Evolutionary conservation across 2,797 vertebrate genomes (phyloP), one percentile per base, ranked within the genome.

Genomic region (Aldrovandia affinis): DNA sequence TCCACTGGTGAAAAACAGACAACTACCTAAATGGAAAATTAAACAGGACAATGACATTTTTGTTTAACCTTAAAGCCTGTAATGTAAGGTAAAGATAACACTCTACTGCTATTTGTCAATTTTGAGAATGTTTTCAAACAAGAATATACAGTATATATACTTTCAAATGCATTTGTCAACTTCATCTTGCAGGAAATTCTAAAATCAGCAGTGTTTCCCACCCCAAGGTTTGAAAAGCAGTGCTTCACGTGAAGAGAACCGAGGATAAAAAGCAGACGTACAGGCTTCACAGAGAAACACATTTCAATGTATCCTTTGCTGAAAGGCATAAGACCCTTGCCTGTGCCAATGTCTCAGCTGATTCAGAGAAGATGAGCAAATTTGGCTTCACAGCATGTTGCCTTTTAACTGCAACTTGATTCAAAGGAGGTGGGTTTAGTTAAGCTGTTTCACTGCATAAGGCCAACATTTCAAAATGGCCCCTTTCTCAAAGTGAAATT

Each of bases 321-420:
- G 6, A 22, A 75, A 8, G 22, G 36, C 20, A 14, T 39, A 18
- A 25, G 22, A 44, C 70, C 39, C 20, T 75, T 75, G 20, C 30
- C 70, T 4, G 20, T 44, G 9, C 22, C 70, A 44, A 75, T 44
- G 70, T 42, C 39, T 39, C 4, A 20, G 36, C 70, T 39, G 70
- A 75, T 44, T 75, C 30, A 10, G 18, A 10, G 39, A 44, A 75
- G 70, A 75, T 75, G 70, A 75, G 70, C 70, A 75, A 75, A 75
- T 44, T 44, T 44, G 18, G 70, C 22, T 44, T 75, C 70, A 8
- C 70, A 75, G 36, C 70, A 75, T 30, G 39, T 3, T 39, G 2
- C 10, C 20, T 42, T n/a, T 75, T 44, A 22, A 25, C 18, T 75
- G 22, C 12, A 75, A 39, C 70, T 7, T 22, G 70, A 44, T 39